Evolutionary conservation across 2,888 invertebrate genomes (phyloP).

Genomic region (Heteromurus nitidus): DNA sequence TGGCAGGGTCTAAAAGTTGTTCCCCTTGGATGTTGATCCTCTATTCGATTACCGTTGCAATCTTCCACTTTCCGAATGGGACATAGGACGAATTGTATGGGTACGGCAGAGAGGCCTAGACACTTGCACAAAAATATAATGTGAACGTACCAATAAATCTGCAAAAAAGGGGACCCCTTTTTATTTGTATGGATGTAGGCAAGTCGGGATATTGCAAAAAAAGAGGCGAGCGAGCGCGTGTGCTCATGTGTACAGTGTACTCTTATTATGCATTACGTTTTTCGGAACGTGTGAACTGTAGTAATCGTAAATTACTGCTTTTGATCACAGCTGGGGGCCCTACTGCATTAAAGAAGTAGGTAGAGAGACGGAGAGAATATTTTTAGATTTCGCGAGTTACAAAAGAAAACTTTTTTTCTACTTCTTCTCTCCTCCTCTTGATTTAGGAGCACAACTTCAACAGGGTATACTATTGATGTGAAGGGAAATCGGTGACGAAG

Average conservation of each 20-base stretch:
- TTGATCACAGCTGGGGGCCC: background rate
- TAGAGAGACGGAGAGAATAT: background rate
- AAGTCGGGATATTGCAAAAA: too few relatives aligned
- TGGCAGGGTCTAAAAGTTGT: constrained; percentile 12
- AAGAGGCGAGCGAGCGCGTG: too few relatives aligned
- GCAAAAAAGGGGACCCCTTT: too few relatives aligned
- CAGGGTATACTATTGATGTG: background rate
- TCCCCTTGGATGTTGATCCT: background rate
- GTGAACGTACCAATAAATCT: too few relatives aligned
- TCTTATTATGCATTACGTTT: background rate
- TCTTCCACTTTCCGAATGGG: too few relatives aligned
- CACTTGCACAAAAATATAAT: too few relatives aligned
- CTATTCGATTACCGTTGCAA: background rate
- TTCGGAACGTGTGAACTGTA: background rate
- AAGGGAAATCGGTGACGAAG: background rate
- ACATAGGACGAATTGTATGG: too few relatives aligned
- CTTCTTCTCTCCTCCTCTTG: constrained; percentile 7
- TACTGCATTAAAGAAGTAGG: background rate
- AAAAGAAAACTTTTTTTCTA: background rate
- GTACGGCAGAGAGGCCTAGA: too few relatives aligned
- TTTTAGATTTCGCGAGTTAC: background rate
- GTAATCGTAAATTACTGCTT: constrained; percentile 4
- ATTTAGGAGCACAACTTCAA: background rate
- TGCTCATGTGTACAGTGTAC: too few relatives aligned
- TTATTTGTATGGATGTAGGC: too few relatives aligned